These are phyloP conservation scores for Habrosyne pyritoides DNA, from an alignment of 2,888 invertebrate species.

Conservation along the genomic window DNA sequence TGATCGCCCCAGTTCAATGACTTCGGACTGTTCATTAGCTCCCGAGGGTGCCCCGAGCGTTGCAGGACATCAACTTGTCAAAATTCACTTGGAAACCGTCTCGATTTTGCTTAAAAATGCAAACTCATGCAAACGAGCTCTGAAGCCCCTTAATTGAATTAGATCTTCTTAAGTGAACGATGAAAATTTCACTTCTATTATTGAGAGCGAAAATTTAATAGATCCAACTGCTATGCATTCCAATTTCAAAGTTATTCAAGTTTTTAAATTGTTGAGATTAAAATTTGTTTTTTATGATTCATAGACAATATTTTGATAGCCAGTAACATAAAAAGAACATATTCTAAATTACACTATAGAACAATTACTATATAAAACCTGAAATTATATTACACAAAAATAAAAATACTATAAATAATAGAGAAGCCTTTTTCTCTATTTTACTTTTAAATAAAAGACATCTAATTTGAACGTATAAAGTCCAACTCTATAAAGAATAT, in stretches of 20 bases:
- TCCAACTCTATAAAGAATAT: not conserved
- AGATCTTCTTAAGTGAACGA: constrained; percentile 69
- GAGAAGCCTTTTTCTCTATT: not conserved
- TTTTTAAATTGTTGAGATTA: constrained; percentile 20
- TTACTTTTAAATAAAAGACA: not conserved
- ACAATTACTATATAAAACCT: too few species aligned
- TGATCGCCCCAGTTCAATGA: constrained; percentile 24
- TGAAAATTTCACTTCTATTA: constrained; percentile 67
- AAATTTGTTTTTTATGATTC: not conserved
- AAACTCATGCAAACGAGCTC: constrained; percentile 81
- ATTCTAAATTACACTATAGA: too few species aligned
- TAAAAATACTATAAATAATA: too few species aligned
- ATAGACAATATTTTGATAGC: not conserved
- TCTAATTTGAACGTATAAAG: not conserved
- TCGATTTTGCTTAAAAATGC: constrained; percentile 76
- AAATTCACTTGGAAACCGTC: constrained; percentile 62
- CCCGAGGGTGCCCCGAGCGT: constrained; percentile 34
- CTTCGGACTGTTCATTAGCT: constrained; percentile 40
- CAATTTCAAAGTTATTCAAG: constrained; percentile 61
- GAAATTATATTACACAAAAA: too few species aligned
- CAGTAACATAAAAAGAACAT: too few species aligned
- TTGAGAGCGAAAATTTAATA: constrained; percentile 67
- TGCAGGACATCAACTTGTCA: constrained; percentile 65
- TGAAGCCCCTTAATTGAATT: constrained; percentile 74
- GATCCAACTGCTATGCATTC: constrained; percentile 65